Evolutionary conservation across 2,113 vertebrate species (phyloP).

Genomic region (Chamaetylas fuelleborni): DNA sequence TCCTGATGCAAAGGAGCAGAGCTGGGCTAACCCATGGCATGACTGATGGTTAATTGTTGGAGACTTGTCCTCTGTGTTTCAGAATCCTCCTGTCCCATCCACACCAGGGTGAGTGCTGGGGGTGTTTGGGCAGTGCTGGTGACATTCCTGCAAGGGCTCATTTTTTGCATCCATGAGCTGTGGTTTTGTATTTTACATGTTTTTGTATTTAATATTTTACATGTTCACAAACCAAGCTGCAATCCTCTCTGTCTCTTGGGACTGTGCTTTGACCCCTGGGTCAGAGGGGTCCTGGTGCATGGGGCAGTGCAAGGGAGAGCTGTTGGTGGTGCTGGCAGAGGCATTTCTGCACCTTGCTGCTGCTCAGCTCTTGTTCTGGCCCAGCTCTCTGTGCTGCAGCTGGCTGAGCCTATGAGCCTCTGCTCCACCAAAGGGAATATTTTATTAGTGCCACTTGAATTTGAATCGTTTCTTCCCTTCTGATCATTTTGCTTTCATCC

Average conservation of each 20-base stretch:
- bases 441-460: slow-evolving; percentile 24
- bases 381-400: background rate
- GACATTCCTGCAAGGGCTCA: background rate
- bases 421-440: slow-evolving; percentile 53
- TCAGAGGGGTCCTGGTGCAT: rapidly evolving
- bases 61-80: background rate
- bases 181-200: background rate
- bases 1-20: background rate
- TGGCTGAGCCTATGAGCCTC: background rate
- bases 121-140: background rate
- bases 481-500: slow-evolving; percentile 47
- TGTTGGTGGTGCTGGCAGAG: background rate
- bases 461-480: background rate
- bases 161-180: background rate
- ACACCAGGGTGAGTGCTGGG: rapidly evolving
- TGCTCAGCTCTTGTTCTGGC: background rate
- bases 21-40: rapidly evolving
- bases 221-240: background rate
- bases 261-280: rapidly evolving
- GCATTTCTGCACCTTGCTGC: background rate
- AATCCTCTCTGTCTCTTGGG: background rate
- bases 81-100: background rate
- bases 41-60: background rate
- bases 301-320: background rate
- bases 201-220: background rate